phyloP scores from a whole-genome alignment of 2,113 vertebrate genomes.

The Typhlomys cinereus region DNA sequence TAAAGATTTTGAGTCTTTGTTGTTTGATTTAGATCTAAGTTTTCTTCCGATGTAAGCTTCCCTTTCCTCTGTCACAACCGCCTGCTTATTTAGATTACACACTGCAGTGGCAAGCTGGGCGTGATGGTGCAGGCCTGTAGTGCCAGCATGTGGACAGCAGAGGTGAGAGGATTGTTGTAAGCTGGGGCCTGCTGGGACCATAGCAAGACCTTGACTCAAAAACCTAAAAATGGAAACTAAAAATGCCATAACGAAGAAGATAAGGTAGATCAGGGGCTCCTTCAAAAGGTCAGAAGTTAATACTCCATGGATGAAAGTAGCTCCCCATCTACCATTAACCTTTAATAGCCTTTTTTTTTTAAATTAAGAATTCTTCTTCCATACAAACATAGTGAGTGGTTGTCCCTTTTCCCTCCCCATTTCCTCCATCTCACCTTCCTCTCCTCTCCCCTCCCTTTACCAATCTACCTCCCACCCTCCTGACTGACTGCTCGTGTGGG shows the following conservation, averaged over 20 bases:
- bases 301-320: neutral
- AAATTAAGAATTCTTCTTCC: no score
- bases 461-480: no score
- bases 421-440: no score
- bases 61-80: neutral
- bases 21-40: neutral
- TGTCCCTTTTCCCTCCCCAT: no score
- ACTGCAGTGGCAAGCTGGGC: neutral
- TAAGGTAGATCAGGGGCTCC: neutral
- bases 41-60: neutral
- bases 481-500: no score
- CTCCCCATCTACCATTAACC: no score
- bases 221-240: neutral
- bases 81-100: neutral
- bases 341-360: no score
- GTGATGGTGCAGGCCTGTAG: neutral
- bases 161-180: neutral
- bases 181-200: neutral
- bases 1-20: neutral
- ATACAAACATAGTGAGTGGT: no score
- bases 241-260: neutral
- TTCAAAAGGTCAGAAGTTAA: neutral
- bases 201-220: neutral
- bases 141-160: neutral
- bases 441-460: no score